Base-by-base conservation (phyloP, 2,888 invertebrate genomes). In the Pristionchus arcanus region DNA sequence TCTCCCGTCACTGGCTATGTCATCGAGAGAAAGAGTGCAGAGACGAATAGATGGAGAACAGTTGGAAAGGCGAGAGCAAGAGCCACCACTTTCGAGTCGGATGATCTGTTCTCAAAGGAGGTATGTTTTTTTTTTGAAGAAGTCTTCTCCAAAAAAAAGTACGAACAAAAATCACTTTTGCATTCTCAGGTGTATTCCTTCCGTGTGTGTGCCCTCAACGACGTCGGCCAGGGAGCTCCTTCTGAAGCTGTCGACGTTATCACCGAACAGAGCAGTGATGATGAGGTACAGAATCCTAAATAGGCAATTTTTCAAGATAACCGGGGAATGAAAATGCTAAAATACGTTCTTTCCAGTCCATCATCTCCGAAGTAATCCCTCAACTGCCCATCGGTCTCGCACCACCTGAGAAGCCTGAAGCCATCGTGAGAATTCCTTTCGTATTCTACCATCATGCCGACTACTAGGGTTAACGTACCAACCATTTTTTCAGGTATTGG, bases 1-100 rank as follows among this genome's bases (percentile, higher is more conserved):
- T 96, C 93, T 11, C 92, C 92, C 19, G 74, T 93, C 16, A 92
- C 92, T 42, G 91, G 91, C 89, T 94, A 94, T 85, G 92, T 94
- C 53, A 92, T 94, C 77, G 94, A 94, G 90, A 87, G 93, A n/a
- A 92, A 92, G 87, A 92, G 91, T 81, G 93, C 93, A 5, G 93
- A 94, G 77, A 92, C 92, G 81, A 92, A 92, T 84, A 83, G 93
- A 81, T 92, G 92, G 93, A 90, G 93, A 87, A 91, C 66, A 7
- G 89, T 84, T 7, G 93, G 92, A 42, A 90, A 90, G 7, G 90
- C 92, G 19, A 90, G 91, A 71, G 90, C 92, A 7, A 90, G 85
- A 28, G 89, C 90, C 19, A 89, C 91, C 55, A 90, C 92, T 0
- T 93, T 91, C 85, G 91, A 92, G 74, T 92, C 92, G 66, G 92